phyloP scores from a whole-genome alignment of 2,888 invertebrate species.

The Ichneumoninae sp. region DNA sequence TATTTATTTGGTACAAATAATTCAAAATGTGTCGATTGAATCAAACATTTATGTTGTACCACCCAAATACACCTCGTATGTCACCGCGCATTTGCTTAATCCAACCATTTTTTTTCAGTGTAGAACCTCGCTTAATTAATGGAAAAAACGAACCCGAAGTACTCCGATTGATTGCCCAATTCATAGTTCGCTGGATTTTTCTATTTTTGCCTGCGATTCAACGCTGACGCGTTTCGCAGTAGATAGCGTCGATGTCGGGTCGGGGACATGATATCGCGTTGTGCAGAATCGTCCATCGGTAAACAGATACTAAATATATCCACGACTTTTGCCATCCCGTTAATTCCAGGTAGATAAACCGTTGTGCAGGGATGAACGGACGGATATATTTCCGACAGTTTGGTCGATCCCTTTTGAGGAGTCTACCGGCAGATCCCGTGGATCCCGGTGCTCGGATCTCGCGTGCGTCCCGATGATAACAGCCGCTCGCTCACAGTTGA shows the following conservation, averaged over 20 bases:
- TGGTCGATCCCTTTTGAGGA: constrained; percentile 77
- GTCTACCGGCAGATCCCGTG: constrained; percentile 62
- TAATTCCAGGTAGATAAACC: constrained; percentile 52
- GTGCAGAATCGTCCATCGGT: constrained; percentile 5
- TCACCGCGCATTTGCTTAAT: no score
- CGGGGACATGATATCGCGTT: constrained; percentile 5
- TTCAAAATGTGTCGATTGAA: no score
- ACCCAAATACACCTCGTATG: no score
- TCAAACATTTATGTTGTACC: no score
- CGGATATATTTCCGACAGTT: constrained; percentile 60
- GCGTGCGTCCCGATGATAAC: constrained; percentile 63
- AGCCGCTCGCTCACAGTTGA: constrained; percentile 55
- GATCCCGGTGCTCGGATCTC: constrained; percentile 54
- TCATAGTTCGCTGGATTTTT: not conserved
- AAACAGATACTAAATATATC: constrained; percentile 6
- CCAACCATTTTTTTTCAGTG: no score
- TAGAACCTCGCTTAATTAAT: no score
- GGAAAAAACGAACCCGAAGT: no score
- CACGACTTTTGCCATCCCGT: not conserved
- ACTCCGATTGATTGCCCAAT: not conserved
- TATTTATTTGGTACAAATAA: no score
- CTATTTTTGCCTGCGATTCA: not conserved
- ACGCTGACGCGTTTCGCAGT: not conserved
- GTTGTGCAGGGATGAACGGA: constrained; percentile 20
- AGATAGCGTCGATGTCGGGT: not conserved